Percentiles rank a stretch among this genome's conserved stretches.
Conservation (phyloP, 2,797 vertebrate species). For the Scolopax bukidnonensis region DNA sequence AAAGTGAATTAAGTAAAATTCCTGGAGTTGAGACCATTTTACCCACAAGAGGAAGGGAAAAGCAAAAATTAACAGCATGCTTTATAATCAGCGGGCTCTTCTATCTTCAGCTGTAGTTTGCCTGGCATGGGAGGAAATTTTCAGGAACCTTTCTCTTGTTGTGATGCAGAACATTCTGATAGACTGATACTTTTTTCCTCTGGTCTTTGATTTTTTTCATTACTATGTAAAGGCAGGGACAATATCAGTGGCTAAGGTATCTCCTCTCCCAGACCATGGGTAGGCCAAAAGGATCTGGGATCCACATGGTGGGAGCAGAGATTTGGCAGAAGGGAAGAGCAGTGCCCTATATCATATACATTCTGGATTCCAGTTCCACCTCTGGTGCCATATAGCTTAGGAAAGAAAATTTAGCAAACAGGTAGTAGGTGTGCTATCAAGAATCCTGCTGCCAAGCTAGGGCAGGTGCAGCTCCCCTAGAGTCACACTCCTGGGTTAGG, state of each 20-base stretch:
- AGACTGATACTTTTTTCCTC: not conserved
- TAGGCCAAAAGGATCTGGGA: not conserved
- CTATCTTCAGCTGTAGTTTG: not conserved
- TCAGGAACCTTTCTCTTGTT: not conserved
- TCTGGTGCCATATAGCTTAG: not conserved
- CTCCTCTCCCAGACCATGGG: not conserved
- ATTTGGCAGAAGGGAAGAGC: not conserved
- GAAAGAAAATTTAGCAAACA: not conserved
- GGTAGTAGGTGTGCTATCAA: not conserved
- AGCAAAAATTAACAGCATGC: not conserved
- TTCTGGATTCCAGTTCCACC: not conserved
- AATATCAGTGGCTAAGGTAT: not conserved
- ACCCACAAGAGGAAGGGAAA: not conserved
- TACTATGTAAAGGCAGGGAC: not conserved
- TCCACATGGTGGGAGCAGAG: rapidly evolving
- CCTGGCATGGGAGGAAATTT: not conserved
- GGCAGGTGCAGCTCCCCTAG: not conserved
- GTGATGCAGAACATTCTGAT: not conserved
- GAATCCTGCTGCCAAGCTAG: not conserved
- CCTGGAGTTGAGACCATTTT: not conserved
- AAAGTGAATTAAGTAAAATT: not conserved
- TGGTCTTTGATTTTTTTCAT: not conserved
- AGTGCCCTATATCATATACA: not conserved
- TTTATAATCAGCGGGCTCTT: not conserved
- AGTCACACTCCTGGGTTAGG: not conserved